Evolutionary conservation across 2,797 vertebrate genomes (phyloP), one percentile per base, ranked within the genome.

Genomic region (Buphagus erythrorhynchus): DNA sequence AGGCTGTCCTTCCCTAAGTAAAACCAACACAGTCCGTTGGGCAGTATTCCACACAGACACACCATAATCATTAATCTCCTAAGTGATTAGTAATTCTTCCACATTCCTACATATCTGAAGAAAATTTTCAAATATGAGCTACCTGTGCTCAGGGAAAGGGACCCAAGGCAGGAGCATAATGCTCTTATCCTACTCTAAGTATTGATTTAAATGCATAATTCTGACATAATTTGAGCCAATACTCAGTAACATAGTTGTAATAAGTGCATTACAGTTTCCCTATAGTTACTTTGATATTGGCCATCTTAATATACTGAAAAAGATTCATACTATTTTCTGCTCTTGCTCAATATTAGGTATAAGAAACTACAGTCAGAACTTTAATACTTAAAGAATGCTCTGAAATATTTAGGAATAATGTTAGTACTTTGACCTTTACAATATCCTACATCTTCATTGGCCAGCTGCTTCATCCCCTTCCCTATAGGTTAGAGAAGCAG

Each of bases 401-500:
- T 73, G 49, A 93, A 92, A 92, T 94, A 90, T 74, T 97, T 91
- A 94, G 88, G 75, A 95, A 97, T 92, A 97, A 97, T 94, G 67
- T 97, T 96, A 91, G 92, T 89, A 92, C 80, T 95, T 95, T 94
- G 83, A 95, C 94, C 87, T 97, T 96, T 97, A 82, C 73, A 68
- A 55, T 88, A 92, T 87, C 78, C 81, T 96, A 79, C 48, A 16
- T 71, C 90, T 90, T 93, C 75, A 84, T 86, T 96, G 94, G 91
- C 57, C 86, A 36, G 33, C 31, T 5, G 26, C 71, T 95, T 94
- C 43, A 57, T 46, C 77, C 68, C 57, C 66, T 92, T 92, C 73
- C 63, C 80, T 22, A 90, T 86, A 95, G 90, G 90, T 87, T 95
- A 93, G 58, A 77, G 48, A 75, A 59, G 36, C 36, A 73, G 43